Conservation (phyloP, 2,113 vertebrate genomes). For the Felis chaus region DNA sequence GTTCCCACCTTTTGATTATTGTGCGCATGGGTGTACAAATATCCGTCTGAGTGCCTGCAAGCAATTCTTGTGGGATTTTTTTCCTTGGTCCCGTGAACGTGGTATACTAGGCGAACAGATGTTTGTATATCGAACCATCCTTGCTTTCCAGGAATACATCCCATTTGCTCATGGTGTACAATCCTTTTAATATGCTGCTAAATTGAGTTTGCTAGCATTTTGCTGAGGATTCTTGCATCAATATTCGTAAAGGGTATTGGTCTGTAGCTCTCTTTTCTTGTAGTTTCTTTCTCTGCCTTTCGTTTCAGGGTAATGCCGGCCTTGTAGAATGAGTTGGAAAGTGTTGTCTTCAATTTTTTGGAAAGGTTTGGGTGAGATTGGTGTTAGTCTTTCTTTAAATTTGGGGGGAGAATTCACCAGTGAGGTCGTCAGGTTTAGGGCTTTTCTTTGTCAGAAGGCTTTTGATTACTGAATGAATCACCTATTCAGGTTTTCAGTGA, state of each 20-base stretch:
- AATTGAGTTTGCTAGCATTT: not conserved
- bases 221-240: not conserved
- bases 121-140: not conserved
- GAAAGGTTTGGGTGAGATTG: not conserved
- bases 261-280: not conserved
- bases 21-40: not conserved
- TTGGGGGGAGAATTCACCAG: not conserved
- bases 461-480: not conserved
- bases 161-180: not conserved
- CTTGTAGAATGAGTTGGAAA: not conserved
- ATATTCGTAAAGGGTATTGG: not conserved
- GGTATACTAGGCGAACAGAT: not conserved
- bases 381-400: not conserved
- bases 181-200: not conserved
- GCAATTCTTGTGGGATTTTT: not conserved
- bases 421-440: not conserved
- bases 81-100: not conserved
- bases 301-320: not conserved
- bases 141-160: not conserved
- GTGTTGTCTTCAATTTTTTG: not conserved
- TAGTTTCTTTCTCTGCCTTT: not conserved
- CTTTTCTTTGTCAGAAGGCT: not conserved
- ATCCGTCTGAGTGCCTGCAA: not conserved
- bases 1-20: not conserved
- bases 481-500: not conserved